Conservation (phyloP, 2,888 invertebrate species). For the Hedya salicella region DNA sequence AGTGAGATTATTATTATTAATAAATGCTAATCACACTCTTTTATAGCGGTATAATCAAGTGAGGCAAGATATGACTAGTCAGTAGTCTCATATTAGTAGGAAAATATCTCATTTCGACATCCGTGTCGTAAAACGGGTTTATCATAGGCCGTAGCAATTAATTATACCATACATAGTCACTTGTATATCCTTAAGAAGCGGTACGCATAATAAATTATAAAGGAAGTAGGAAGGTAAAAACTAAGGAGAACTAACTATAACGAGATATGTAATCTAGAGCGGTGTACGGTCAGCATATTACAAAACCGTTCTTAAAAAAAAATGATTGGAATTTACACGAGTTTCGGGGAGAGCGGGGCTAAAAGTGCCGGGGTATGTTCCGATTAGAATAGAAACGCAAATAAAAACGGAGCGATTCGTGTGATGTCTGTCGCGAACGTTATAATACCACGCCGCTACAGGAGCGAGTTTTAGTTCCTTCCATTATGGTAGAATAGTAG, state of each 20-base stretch:
- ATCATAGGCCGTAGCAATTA: constrained; percentile 26
- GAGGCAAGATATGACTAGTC: constrained; percentile 12
- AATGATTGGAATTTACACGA: no score
- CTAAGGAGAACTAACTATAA: neutral
- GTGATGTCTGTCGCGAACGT: no score
- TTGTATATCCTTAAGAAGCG: constrained; percentile 21
- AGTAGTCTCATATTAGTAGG: neutral
- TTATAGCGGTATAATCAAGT: neutral
- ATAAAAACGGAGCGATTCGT: no score
- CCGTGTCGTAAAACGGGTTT: constrained; percentile 29
- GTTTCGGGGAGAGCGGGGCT: no score
- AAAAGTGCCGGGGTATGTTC: no score
- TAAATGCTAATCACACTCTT: neutral
- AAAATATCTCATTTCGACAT: constrained; percentile 31
- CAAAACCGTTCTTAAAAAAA: no score
- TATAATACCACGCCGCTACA: no score
- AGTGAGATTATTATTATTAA: no score
- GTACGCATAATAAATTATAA: constrained; percentile 9
- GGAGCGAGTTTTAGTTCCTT: no score
- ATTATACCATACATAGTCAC: constrained; percentile 31
- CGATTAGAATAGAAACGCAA: no score
- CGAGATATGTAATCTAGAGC: neutral
- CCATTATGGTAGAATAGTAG: no score
- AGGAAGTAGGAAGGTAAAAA: constrained; percentile 22
- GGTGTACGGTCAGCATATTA: neutral